Evolutionary conservation across 2,113 vertebrate genomes (phyloP).

Genomic region (Notiomystis cincta): DNA sequence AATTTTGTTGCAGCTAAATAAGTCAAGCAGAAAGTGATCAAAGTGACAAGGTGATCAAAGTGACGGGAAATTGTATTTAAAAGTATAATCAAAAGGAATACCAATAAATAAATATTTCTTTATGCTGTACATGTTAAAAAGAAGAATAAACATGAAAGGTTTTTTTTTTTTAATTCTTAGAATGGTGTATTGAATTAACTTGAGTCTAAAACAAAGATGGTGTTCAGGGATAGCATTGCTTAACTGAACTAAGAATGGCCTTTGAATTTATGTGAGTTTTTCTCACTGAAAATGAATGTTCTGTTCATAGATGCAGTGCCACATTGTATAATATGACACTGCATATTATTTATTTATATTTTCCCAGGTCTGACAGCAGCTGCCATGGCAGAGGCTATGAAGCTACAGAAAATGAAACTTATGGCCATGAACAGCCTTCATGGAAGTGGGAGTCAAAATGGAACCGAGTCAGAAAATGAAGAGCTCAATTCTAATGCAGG

Average conservation of each 20-base stretch:
- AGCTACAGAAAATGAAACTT: conserved; percentile 89
- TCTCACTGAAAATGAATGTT: neutral
- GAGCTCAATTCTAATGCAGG: conserved; percentile 85
- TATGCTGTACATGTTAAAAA: neutral
- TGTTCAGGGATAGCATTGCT: neutral
- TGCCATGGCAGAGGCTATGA: conserved; percentile 90
- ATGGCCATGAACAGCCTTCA: conserved; percentile 87
- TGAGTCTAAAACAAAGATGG: neutral
- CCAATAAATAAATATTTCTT: neutral
- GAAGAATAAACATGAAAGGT: neutral
- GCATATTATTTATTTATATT: conserved; percentile 1
- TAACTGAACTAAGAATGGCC: neutral
- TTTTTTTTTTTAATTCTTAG: neutral
- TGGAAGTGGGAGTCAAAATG: conserved; percentile 80
- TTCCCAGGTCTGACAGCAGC: conserved; percentile 85
- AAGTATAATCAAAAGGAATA: conserved; percentile 10
- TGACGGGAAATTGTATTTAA: neutral
- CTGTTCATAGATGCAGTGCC: neutral
- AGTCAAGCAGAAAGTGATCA: conserved; percentile 36
- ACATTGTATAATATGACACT: neutral
- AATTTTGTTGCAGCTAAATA: neutral
- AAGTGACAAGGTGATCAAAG: conserved; percentile 48
- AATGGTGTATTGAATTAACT: neutral
- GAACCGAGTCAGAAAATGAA: conserved; percentile 83
- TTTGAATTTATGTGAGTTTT: neutral